A percentile compares a stretch with the other conserved stretches of the same genome.
Conservation (phyloP, 2,113 vertebrate species). For the Leucoraja erinaceus region DNA sequence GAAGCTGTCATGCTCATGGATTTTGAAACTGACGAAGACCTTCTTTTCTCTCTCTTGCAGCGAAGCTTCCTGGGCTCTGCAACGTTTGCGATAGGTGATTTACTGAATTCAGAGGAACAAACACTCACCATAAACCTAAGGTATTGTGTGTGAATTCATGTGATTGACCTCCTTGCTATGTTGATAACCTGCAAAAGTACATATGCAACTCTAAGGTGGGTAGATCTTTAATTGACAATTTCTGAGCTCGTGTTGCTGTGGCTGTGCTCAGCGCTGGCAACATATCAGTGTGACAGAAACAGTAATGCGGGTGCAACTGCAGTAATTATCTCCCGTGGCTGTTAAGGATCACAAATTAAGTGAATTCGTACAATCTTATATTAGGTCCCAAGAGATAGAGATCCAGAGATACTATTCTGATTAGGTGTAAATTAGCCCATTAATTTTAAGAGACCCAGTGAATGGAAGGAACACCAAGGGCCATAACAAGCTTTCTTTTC, state of each 20-base stretch:
- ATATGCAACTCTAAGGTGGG: background rate
- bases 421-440: background rate
- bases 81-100: conserved; percentile 79
- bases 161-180: background rate
- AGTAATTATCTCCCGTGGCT: background rate
- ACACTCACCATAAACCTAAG: conserved; percentile 78
- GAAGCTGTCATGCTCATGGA: conserved; percentile 8
- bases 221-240: conserved; percentile 18
- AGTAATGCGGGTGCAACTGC: background rate
- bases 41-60: conserved; percentile 59
- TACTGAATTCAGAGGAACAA: conserved; percentile 83
- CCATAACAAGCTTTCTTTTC: background rate
- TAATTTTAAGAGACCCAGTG: background rate
- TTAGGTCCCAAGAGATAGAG: background rate
- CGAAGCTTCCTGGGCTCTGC: conserved; percentile 80
- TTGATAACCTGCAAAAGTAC: background rate
- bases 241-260: background rate
- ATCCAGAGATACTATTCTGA: background rate
- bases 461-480: background rate
- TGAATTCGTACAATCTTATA: background rate
- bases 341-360: background rate
- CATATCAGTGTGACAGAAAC: background rate
- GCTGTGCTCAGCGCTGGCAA: background rate
- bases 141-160: conserved; percentile 51
- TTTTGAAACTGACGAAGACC: conserved; percentile 36